Conservation (phyloP, 2,888 invertebrate species). For the Clanis bilineata region DNA sequence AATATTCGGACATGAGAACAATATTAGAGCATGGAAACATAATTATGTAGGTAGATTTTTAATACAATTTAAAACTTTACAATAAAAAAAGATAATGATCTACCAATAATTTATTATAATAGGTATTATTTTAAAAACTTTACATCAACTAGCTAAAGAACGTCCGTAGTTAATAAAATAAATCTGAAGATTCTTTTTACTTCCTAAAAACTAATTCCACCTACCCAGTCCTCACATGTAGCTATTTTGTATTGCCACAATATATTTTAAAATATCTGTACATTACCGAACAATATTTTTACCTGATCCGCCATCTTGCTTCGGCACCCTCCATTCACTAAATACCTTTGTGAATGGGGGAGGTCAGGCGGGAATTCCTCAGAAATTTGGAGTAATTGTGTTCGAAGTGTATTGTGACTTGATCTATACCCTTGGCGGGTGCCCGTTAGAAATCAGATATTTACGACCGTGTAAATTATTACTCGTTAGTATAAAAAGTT, state of each 20-base stretch:
- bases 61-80: neutral
- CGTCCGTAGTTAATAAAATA: too few relatives aligned
- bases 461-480: neutral
- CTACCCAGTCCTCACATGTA: neutral
- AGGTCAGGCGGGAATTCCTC: conserved; percentile 49
- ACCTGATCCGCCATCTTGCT: conserved; percentile 47
- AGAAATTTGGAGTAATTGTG: conserved; percentile 45
- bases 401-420: conserved; percentile 12
- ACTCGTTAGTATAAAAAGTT: neutral
- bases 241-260: neutral
- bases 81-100: neutral
- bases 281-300: conserved; percentile 36
- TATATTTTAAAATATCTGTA: neutral
- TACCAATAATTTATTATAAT: too few relatives aligned
- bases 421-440: neutral
- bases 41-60: too few relatives aligned
- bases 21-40: conserved; percentile 20
- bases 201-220: neutral
- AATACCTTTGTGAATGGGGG: conserved; percentile 47
- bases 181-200: too few relatives aligned
- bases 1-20: conserved; percentile 49
- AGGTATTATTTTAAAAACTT: too few relatives aligned
- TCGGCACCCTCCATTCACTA: conserved; percentile 52
- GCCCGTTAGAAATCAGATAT: conserved; percentile 2
- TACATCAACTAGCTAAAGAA: neutral